phyloP scores from a whole-genome alignment of 2,888 invertebrate genomes.

The Scaeva pyrastri region DNA sequence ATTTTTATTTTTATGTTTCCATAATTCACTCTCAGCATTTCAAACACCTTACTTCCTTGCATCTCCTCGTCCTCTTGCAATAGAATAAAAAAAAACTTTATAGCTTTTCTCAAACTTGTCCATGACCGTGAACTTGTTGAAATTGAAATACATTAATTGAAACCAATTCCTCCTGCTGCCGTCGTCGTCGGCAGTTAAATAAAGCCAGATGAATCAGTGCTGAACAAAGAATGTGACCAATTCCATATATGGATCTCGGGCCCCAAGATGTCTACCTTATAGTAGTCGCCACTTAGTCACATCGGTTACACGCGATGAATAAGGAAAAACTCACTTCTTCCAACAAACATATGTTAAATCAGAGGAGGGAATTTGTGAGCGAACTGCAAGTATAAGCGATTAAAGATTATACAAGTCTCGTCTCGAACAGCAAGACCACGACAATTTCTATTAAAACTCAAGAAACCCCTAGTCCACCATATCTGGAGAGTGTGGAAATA shows the following conservation, averaged over 20 bases:
- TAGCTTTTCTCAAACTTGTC: slow-evolving; percentile 9
- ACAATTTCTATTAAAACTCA: slow-evolving; percentile 27
- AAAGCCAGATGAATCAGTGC: slow-evolving; percentile 64
- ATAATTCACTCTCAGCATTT: background rate
- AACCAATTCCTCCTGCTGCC: slow-evolving; percentile 46
- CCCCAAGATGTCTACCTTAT: slow-evolving; percentile 66
- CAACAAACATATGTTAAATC: slow-evolving; percentile 9
- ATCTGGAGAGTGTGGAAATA: background rate
- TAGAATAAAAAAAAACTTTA: slow-evolving; percentile 13
- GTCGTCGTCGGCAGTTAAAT: background rate
- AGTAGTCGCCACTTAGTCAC: slow-evolving; percentile 56
- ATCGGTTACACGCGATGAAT: slow-evolving; percentile 54
- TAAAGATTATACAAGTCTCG: slow-evolving; percentile 55
- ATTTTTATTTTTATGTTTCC: background rate
- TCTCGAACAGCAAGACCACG: slow-evolving; percentile 42
- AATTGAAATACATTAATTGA: slow-evolving; percentile 61
- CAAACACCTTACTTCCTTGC: background rate
- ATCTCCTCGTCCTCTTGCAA: too few species aligned
- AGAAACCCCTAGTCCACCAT: slow-evolving; percentile 24
- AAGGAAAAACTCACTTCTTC: slow-evolving; percentile 45
- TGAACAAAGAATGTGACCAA: slow-evolving; percentile 70
- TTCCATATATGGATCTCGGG: slow-evolving; percentile 66
- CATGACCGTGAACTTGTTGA: slow-evolving; percentile 59
- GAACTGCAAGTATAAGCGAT: slow-evolving; percentile 49
- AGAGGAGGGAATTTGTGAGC: slow-evolving; percentile 36